A percentile compares a stretch with the other conserved stretches of the same genome.
phyloP scores from a whole-genome alignment of 2,888 invertebrate species.

The Euphydryas editha region DNA sequence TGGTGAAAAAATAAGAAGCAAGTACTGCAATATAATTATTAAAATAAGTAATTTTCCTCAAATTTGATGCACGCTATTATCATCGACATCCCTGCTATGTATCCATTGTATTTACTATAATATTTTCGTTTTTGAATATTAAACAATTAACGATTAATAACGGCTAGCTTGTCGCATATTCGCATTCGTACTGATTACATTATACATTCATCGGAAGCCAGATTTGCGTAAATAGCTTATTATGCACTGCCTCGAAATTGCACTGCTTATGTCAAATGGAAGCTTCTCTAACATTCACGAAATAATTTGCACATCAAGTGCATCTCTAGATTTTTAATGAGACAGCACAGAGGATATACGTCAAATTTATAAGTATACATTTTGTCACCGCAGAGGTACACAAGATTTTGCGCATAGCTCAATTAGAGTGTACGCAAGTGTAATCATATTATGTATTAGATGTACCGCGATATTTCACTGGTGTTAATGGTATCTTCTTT shows the following conservation, averaged over 20 bases:
- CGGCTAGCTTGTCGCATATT: slow-evolving; percentile 41
- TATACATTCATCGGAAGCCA: slow-evolving; percentile 74
- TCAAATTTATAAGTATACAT: background rate
- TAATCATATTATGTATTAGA: too few relatives aligned
- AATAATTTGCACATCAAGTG: slow-evolving; percentile 20
- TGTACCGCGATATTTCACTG: too few relatives aligned
- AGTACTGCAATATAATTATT: too few relatives aligned
- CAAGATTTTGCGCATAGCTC: background rate
- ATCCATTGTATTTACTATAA: slow-evolving; percentile 3
- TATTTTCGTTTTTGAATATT: slow-evolving; percentile 14
- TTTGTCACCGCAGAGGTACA: background rate
- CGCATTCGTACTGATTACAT: slow-evolving; percentile 69
- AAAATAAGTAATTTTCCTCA: background rate
- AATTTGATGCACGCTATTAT: background rate
- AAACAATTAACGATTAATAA: slow-evolving; percentile 19
- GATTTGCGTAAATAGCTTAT: slow-evolving; percentile 56
- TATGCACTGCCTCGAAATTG: slow-evolving; percentile 53
- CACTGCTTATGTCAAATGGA: slow-evolving; percentile 33
- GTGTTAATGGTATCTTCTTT: too few relatives aligned
- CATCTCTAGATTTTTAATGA: slow-evolving; percentile 16
- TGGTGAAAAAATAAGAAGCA: too few relatives aligned
- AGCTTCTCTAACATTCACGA: slow-evolving; percentile 22
- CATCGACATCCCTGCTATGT: background rate
- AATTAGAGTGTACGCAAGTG: background rate
- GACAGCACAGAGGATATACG: background rate